Conservation (phyloP, 2,888 invertebrate species). For the Lasioglossum oenotherae region DNA sequence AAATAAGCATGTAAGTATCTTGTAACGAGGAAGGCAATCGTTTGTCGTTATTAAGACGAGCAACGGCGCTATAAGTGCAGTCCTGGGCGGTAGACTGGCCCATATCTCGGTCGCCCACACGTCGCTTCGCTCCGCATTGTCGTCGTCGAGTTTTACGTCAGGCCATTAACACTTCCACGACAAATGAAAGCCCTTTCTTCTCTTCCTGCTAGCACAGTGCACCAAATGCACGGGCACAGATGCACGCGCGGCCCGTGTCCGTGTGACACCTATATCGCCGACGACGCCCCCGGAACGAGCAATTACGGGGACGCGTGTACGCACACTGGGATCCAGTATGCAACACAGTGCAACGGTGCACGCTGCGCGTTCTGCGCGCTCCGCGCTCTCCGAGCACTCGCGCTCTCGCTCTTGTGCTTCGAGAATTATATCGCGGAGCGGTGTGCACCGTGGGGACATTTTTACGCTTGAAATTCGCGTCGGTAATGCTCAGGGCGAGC, state of each 20-base stretch:
- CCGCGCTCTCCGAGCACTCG: background rate
- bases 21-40: conserved; percentile 56
- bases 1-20: conserved; percentile 44
- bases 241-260: conserved; percentile 6
- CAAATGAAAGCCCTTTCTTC: conserved; percentile 71
- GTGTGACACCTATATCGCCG: conserved; percentile 56
- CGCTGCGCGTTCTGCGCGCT: background rate
- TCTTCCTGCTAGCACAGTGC: conserved; percentile 65
- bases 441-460: conserved; percentile 57
- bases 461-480: conserved; percentile 68
- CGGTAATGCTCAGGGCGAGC: conserved; percentile 61
- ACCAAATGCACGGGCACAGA: conserved; percentile 45
- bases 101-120: conserved; percentile 81
- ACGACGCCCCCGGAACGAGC: conserved; percentile 71
- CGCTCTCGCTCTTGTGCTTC: conserved; percentile 9
- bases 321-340: conserved; percentile 33
- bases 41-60: conserved; percentile 63
- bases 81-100: conserved; percentile 75
- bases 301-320: conserved; percentile 66
- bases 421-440: conserved; percentile 61
- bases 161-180: conserved; percentile 80
- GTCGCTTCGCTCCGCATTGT: conserved; percentile 76
- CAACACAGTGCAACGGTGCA: conserved; percentile 1
- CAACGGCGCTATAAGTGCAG: conserved; percentile 37
- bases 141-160: conserved; percentile 77